A percentile compares a stretch with the other conserved stretches of the same genome.
phyloP scores from a whole-genome alignment of 1,140 invertebrate species.

The Ceratosolen solmsi region DNA sequence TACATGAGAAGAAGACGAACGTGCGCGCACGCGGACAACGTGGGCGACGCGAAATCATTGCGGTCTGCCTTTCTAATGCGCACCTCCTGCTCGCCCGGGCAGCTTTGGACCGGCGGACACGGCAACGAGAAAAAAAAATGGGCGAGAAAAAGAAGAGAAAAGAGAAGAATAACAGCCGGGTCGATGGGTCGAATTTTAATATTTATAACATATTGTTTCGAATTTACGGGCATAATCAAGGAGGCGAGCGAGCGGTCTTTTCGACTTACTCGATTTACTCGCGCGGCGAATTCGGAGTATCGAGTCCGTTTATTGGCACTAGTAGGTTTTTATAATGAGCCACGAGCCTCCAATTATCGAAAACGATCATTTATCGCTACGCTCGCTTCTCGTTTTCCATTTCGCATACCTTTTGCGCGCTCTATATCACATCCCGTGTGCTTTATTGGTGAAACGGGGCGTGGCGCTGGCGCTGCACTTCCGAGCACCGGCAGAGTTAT shows the following conservation, averaged over 20 bases:
- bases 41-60: conserved; percentile 62
- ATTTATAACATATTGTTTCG: conserved; percentile 71
- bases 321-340: conserved; percentile 11
- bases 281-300: conserved; percentile 4
- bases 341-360: not conserved
- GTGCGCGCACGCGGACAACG: conserved; percentile 58
- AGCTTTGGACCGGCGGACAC: not conserved
- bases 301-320: not conserved
- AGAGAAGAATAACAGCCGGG: conserved; percentile 48
- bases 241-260: conserved; percentile 47
- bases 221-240: conserved; percentile 63
- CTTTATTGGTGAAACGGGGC: no score
- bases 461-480: no score
- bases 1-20: conserved; percentile 63
- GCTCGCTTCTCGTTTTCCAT: not conserved
- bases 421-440: no score
- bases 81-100: conserved; percentile 29
- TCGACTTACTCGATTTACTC: not conserved
- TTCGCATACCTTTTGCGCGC: not conserved
- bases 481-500: no score
- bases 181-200: conserved; percentile 63
- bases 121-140: not conserved
- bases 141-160: conserved; percentile 17
- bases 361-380: not conserved
- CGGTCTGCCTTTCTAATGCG: conserved; percentile 62